A percentile compares a stretch with the other conserved stretches of the same genome.
These are phyloP conservation scores for Polypedilum pembai DNA, from an alignment of 1,140 invertebrate species.

Conservation along the genomic window DNA sequence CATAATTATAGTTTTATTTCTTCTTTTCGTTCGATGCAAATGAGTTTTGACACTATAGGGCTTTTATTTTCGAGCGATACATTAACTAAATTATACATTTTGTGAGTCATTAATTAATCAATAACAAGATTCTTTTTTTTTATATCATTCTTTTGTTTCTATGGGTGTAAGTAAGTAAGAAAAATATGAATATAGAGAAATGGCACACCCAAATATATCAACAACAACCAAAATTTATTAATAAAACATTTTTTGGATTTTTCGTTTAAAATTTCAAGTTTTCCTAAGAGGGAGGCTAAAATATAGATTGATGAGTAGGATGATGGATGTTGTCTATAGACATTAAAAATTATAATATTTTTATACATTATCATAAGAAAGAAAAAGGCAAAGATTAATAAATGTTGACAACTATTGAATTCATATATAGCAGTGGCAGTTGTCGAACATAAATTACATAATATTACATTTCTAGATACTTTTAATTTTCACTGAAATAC, in stretches of 20 bases:
- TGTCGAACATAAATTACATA: slow-evolving; percentile 4
- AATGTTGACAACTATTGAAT: slow-evolving; percentile 3
- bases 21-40: neutral
- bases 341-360: neutral
- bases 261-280: too few relatives aligned
- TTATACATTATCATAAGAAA: neutral
- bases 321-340: neutral
- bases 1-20: slow-evolving; percentile 2
- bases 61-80: too few relatives aligned
- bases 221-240: neutral
- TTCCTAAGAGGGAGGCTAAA: neutral
- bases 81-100: too few relatives aligned
- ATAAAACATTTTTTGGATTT: too few relatives aligned
- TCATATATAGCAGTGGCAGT: neutral
- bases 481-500: too few relatives aligned
- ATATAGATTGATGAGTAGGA: slow-evolving; percentile 12
- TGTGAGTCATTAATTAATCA: too few relatives aligned
- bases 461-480: neutral
- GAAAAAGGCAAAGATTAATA: neutral
- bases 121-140: too few relatives aligned
- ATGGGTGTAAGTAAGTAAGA: neutral
- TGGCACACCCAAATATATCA: neutral
- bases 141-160: too few relatives aligned
- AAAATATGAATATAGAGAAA: neutral
- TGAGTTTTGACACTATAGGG: too few relatives aligned